Percentiles rank a stretch among this genome's conserved stretches.
phyloP scores from a whole-genome alignment of 2,888 invertebrate genomes.

The Epinotia bilunana region DNA sequence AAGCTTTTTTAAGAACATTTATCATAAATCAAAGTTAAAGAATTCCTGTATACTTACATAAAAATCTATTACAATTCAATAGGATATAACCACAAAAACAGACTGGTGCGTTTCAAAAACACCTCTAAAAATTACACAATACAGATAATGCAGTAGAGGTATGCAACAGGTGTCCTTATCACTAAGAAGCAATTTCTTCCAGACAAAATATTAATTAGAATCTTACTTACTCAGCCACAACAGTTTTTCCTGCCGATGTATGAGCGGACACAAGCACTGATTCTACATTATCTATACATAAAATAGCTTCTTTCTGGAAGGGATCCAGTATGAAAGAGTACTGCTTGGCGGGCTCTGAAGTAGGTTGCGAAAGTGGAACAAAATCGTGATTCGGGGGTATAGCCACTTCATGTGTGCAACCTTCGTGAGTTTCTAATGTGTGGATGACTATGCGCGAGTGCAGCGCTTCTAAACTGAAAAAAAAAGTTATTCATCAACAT shows the following conservation, averaged over 20 bases:
- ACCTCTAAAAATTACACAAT: too few species aligned
- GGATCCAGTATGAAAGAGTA: slow-evolving; percentile 98
- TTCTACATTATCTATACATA: slow-evolving; percentile 98
- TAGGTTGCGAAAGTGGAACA: slow-evolving; percentile 82
- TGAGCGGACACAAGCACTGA: slow-evolving; percentile 99
- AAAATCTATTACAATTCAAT: too few species aligned
- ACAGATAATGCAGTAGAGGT: not conserved
- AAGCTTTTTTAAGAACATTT: not conserved
- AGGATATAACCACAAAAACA: too few species aligned
- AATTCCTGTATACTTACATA: too few species aligned
- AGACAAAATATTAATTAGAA: slow-evolving; percentile 12
- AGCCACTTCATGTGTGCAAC: slow-evolving; percentile 98
- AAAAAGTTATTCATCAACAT: slow-evolving; percentile 9
- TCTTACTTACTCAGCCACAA: slow-evolving; percentile 95
- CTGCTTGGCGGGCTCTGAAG: slow-evolving; percentile 92
- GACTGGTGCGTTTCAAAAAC: too few species aligned
- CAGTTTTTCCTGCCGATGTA: slow-evolving; percentile 99
- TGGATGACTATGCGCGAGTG: slow-evolving; percentile 94
- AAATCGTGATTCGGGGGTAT: slow-evolving; percentile 95
- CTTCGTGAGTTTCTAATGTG: slow-evolving; percentile 94
- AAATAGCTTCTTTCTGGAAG: slow-evolving; percentile 98
- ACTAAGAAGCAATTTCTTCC: too few species aligned
- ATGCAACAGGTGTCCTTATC: too few species aligned
- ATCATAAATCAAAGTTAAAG: not conserved
- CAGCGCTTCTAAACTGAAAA: slow-evolving; percentile 88